Percentiles rank a stretch among this genome's conserved stretches.
phyloP scores from a whole-genome alignment of 2,113 vertebrate genomes.

The Hemibates koningsi region DNA sequence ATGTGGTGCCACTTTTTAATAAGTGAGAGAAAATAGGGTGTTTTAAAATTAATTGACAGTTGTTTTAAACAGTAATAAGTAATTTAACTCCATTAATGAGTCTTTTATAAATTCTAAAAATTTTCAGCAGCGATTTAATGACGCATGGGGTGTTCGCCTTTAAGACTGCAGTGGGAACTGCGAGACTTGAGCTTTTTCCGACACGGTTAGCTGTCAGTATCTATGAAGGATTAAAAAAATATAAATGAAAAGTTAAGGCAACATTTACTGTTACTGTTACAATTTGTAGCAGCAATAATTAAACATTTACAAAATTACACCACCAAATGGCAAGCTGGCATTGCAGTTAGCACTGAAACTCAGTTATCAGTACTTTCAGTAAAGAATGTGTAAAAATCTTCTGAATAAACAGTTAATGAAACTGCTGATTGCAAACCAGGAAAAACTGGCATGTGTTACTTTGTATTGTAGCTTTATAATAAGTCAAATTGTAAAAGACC shows the following conservation, averaged over 20 bases:
- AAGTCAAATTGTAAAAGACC: neutral
- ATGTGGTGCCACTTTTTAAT: neutral
- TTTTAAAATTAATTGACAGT: neutral
- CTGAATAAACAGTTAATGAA: neutral
- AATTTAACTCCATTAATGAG: neutral
- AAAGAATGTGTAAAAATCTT: neutral
- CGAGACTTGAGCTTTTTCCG: neutral
- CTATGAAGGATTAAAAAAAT: neutral
- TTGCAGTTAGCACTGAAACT: neutral
- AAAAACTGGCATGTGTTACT: neutral
- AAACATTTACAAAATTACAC: neutral
- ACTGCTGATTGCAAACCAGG: neutral
- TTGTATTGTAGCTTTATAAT: neutral
- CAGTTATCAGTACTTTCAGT: neutral
- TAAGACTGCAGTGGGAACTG: neutral
- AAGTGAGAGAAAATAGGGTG: neutral
- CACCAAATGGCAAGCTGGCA: neutral
- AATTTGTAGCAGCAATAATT: neutral
- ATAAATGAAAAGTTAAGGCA: neutral
- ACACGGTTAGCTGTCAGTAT: neutral
- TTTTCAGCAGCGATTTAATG: neutral
- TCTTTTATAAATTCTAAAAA: neutral
- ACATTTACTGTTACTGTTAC: neutral
- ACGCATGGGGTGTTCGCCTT: neutral
- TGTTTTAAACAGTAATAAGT: neutral